phyloP scores from a whole-genome alignment of 2,797 vertebrate species.

The Champsocephalus esox region DNA sequence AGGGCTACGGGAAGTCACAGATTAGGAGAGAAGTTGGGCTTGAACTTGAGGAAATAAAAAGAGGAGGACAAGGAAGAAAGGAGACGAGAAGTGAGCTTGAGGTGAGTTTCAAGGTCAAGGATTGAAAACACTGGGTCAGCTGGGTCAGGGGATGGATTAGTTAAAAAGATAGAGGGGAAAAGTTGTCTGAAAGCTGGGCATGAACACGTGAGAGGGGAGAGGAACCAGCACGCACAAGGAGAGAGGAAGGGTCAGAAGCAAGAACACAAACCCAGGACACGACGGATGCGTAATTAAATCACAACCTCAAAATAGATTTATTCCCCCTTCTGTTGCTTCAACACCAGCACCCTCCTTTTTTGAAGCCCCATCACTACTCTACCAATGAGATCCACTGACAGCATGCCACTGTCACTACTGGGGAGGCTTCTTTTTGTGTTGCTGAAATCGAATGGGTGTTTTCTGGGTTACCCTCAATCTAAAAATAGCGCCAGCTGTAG shows the following conservation, averaged over 20 bases:
- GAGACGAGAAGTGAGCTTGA: slow-evolving; percentile 24
- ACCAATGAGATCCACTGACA: slow-evolving; percentile 54
- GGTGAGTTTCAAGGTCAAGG: slow-evolving; percentile 67
- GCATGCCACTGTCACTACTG: slow-evolving; percentile 37
- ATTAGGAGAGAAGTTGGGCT: slow-evolving; percentile 22
- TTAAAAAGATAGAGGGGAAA: slow-evolving; percentile 25
- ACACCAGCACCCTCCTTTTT: slow-evolving; percentile 45
- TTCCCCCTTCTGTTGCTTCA: slow-evolving; percentile 50
- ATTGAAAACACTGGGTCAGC: slow-evolving; percentile 1
- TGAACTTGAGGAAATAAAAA: slow-evolving; percentile 3
- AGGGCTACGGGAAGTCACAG: slow-evolving; percentile 20
- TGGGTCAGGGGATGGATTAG: slow-evolving; percentile 18
- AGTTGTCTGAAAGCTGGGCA: slow-evolving; percentile 37
- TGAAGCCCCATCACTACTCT: slow-evolving; percentile 48
- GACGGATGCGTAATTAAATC: slow-evolving; percentile 67
- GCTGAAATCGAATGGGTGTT: slow-evolving; percentile 68
- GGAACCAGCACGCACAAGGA: slow-evolving; percentile 20
- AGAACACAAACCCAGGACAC: slow-evolving; percentile 44
- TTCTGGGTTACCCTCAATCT: slow-evolving; percentile 82
- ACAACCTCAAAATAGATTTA: slow-evolving; percentile 71
- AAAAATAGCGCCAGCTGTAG: slow-evolving; percentile 79
- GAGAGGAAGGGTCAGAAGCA: slow-evolving; percentile 62
- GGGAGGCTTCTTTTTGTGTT: slow-evolving; percentile 18
- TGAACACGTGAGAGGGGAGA: slow-evolving; percentile 12
- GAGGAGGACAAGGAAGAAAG: background rate